Percentiles rank a stretch among this genome's conserved stretches.
These are phyloP conservation scores for Columba janthina DNA, from an alignment of 2,113 vertebrate genomes.

Conservation along the genomic window DNA sequence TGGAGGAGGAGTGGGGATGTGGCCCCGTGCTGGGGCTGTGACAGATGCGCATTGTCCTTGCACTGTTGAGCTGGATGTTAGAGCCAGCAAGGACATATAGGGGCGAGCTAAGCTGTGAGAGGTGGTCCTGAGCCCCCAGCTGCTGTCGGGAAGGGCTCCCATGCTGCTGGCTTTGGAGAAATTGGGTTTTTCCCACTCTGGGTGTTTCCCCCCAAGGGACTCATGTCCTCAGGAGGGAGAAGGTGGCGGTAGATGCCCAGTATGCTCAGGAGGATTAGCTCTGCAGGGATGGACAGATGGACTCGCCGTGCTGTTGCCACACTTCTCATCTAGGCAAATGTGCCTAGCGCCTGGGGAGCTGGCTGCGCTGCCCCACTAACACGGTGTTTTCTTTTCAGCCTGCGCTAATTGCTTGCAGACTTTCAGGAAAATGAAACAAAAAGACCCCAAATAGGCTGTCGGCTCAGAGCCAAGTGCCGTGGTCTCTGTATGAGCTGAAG, in stretches of 20 bases:
- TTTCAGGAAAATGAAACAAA: constrained; percentile 34
- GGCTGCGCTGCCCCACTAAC: background rate
- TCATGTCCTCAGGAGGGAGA: background rate
- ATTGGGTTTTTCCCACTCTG: background rate
- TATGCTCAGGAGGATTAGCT: background rate
- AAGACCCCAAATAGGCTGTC: background rate
- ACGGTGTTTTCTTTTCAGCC: background rate
- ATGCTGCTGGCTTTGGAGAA: background rate
- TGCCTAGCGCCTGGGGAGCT: constrained; percentile 34
- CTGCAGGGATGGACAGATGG: background rate
- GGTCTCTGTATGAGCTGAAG: background rate
- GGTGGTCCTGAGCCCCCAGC: background rate
- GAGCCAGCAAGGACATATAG: background rate
- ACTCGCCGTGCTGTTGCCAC: background rate
- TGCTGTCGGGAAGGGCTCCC: background rate
- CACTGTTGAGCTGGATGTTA: background rate
- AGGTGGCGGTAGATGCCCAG: background rate
- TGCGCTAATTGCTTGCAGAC: constrained; percentile 29
- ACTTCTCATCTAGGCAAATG: constrained; percentile 31
- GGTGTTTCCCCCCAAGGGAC: background rate
- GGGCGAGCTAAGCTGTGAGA: background rate
- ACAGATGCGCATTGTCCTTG: background rate
- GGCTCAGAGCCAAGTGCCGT: background rate
- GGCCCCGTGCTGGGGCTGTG: background rate
- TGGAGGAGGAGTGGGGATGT: rapidly evolving